These are phyloP conservation scores for Dynastes grantii DNA, from an alignment of 2,888 invertebrate species.

Conservation along the genomic window DNA sequence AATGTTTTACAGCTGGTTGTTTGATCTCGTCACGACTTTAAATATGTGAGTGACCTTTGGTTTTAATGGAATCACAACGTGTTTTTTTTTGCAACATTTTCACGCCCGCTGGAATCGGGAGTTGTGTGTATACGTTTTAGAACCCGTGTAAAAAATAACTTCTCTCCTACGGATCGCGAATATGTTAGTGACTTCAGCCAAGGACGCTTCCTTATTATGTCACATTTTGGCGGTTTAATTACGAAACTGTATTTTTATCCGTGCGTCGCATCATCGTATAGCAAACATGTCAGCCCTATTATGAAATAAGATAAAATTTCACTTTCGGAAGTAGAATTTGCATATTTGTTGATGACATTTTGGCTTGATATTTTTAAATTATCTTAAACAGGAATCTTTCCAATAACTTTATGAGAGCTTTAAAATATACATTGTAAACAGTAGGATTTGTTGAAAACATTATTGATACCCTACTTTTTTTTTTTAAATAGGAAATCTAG, in stretches of 20 bases:
- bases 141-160: constrained; percentile 9
- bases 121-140: constrained; percentile 12
- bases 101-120: not conserved
- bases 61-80: constrained; percentile 2
- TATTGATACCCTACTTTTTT: too few relatives aligned
- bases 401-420: too few relatives aligned
- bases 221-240: constrained; percentile 25
- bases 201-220: constrained; percentile 35
- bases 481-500: too few relatives aligned
- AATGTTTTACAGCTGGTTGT: not conserved
- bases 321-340: not conserved
- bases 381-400: too few relatives aligned
- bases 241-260: constrained; percentile 19
- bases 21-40: constrained; percentile 1
- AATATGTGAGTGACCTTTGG: constrained; percentile 2
- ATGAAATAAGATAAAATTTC: not conserved
- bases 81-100: not conserved
- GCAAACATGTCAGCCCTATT: not conserved
- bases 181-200: constrained; percentile 38
- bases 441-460: too few relatives aligned
- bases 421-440: too few relatives aligned
- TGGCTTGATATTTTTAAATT: too few relatives aligned
- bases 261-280: not conserved
- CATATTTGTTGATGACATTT: too few relatives aligned
- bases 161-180: constrained; percentile 4